Base-by-base conservation (phyloP, 2,888 invertebrate genomes). In the Drosophila paucipuncta region DNA sequence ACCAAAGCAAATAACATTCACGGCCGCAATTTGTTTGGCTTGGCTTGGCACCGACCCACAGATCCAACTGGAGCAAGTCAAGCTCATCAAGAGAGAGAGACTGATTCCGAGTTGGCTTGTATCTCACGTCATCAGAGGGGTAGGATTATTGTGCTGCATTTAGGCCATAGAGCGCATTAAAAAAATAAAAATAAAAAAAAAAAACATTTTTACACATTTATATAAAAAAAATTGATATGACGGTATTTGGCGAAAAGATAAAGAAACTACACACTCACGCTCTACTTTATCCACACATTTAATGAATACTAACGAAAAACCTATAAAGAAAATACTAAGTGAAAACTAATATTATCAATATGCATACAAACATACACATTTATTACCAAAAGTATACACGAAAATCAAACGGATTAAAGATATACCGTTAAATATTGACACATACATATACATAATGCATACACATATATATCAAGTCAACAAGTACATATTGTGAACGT, bases 401-500 rank as follows among this genome's bases (percentile, higher is more conserved):
- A 64, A 28, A 68, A 47, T 10, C 22, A 55, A 54, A 61, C 25
- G 62, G 57, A 61, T 39, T 53, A 69, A 57, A 60, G 50, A 33
- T 43, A 63, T 63, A 71, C 71, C 71, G 18, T 63, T 65, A 60
- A 55, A 57, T 63, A 68, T 62, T 66, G 31, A 76, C 59, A 58
- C 60, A 61, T 41, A 67, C 35, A 55, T 54, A 55, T 37, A 53
- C 33, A 53, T 54, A 59, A 59, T 63, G 35, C 67, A 65, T 75
- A 70, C 49, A 70, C 49, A 75, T 64, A 63, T 72, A 82, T 82
- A 83, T 83, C 88, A 88, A 77, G 65, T 73, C 72, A 85, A 82
- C 83, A 70, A 80, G 71, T 74, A 89, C 82, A 84, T 89, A 87
- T 84, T 89, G 89, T 83, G 84, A 88, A 78, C 50, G 65, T 83